phyloP scores from a whole-genome alignment of 37 sponge, comb jelly and placozoan species.

The Lycopodina hypogea region DNA sequence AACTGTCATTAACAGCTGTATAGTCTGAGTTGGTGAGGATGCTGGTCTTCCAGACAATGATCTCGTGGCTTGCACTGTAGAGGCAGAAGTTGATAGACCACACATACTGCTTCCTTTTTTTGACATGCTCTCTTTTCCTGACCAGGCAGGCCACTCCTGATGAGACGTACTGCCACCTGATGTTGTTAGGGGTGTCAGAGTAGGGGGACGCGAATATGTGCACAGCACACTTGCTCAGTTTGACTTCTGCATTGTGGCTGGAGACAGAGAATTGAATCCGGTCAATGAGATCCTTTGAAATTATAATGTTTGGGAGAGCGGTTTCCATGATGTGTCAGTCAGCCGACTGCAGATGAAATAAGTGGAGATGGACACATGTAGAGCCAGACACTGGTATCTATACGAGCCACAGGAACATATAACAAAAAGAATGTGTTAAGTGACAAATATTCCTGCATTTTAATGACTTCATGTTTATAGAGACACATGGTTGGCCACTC shows the following conservation, averaged over 20 bases:
- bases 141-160: slow-evolving; percentile 65
- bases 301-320: slow-evolving; percentile 23
- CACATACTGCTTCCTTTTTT: slow-evolving; percentile 34
- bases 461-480: background rate
- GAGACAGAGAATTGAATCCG: slow-evolving; percentile 68
- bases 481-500: too few relatives aligned
- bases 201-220: too few relatives aligned
- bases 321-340: too few relatives aligned
- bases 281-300: slow-evolving; percentile 63
- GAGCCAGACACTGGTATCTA: too few relatives aligned
- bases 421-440: background rate
- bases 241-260: slow-evolving; percentile 67
- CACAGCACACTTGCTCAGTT: slow-evolving; percentile 53
- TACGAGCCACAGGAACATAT: too few relatives aligned
- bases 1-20: slow-evolving; percentile 64
- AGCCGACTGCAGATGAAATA: too few relatives aligned
- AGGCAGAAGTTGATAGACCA: slow-evolving; percentile 59
- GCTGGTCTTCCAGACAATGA: too few relatives aligned
- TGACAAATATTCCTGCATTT: background rate
- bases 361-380: too few relatives aligned
- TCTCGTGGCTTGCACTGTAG: slow-evolving; percentile 52
- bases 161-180: slow-evolving; percentile 64
- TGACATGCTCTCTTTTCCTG: slow-evolving; percentile 49
- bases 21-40: slow-evolving; percentile 35
- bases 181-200: slow-evolving; percentile 22